Base-by-base conservation (phyloP, 2,888 invertebrate genomes). In the Hypomecis atomaria region DNA sequence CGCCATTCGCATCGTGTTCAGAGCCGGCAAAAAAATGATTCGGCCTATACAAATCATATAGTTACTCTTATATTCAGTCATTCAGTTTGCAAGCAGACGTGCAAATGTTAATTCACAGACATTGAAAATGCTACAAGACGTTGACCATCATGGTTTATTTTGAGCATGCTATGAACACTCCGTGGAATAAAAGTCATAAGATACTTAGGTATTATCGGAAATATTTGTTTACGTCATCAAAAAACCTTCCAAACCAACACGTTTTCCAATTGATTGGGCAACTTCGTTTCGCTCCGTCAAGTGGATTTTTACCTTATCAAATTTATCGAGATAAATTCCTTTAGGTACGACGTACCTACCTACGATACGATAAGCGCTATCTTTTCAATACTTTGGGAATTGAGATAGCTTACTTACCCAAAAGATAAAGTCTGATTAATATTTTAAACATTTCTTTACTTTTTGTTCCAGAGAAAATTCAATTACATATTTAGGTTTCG, bases 291-390 rank as follows among this genome's bases (percentile, higher is more conserved):
- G 34, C 13, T 36, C 34, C 23, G 23, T 53, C 58, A 53, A 59
- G 59, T 64, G 59, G 62, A 61, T 56, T 48, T 59, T 42, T 40
- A 9, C 50, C 53, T 63, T 56, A 56, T 65, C 59, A 38, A n/a
- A 42, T 36, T 65, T 61, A 61, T 58, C 58, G 36, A 54, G 42
- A 45, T 44, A 43, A 33, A 40, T 54, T 55, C 45, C 45, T 40
- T 8, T 40, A 50, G 40, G 40, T 42, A 53, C 40, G n/a, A 34
- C n/a, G 43, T 42, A 42, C 52, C 34, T 34, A 36, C 43, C 34
- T 54, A 54, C 23, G 43, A 43, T 36, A 47, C 48, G 48, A 63
- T 59, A 54, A 38, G 36, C 10, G 11, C 9, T 59, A 64, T 64
- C 63, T 13, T 33, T 34, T 47, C 13, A 48, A 63, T 58, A 63